Percentiles rank a stretch among this genome's conserved stretches.
These are phyloP conservation scores for Notothenia rossii DNA, from an alignment of 2,113 vertebrate species.

Conservation along the genomic window DNA sequence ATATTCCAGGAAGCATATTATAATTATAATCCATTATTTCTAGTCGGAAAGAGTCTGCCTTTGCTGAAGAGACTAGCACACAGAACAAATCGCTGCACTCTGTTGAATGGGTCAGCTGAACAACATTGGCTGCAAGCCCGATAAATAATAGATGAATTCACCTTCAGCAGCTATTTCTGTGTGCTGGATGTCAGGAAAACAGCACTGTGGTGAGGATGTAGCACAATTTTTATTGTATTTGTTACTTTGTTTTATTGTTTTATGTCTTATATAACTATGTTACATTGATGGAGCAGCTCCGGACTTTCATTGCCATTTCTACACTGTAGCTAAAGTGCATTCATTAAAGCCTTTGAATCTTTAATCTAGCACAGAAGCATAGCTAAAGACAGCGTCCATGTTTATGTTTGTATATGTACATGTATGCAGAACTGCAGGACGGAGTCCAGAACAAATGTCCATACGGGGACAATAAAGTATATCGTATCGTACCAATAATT, in stretches of 20 bases:
- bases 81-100: not conserved
- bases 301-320: too few relatives aligned
- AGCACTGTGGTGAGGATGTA: not conserved
- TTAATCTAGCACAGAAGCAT: not conserved
- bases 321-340: too few relatives aligned
- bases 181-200: not conserved
- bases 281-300: too few relatives aligned
- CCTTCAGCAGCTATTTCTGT: not conserved
- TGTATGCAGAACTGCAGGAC: too few relatives aligned
- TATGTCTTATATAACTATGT: too few relatives aligned
- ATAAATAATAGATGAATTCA: slow-evolving; percentile 7
- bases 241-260: too few relatives aligned
- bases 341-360: too few relatives aligned
- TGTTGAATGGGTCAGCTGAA: not conserved
- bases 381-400: too few relatives aligned
- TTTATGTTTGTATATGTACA: too few relatives aligned
- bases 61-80: not conserved
- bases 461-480: too few relatives aligned
- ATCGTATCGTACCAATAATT: not conserved
- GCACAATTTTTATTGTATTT: too few relatives aligned
- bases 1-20: not conserved
- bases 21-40: not conserved
- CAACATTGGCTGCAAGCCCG: slow-evolving; percentile 5
- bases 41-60: not conserved
- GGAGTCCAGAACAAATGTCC: too few relatives aligned